Evolutionary conservation across 1,140 invertebrate genomes (phyloP).

Genomic region (Lucilia sericata): DNA sequence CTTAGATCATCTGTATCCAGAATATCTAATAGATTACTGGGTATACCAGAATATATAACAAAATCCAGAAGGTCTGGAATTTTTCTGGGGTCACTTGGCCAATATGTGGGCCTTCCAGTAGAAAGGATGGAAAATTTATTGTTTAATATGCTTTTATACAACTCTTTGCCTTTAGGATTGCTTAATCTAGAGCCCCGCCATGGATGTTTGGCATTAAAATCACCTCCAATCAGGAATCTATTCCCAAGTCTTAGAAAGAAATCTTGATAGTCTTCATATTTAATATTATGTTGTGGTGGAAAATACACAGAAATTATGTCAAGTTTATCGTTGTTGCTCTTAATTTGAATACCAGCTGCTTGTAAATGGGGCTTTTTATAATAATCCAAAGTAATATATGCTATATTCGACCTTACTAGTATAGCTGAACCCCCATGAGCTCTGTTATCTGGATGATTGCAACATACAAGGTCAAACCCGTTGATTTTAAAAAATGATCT

Average conservation of each 20-base stretch:
- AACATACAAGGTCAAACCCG: conserved; percentile 28
- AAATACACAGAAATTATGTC: conserved; percentile 35
- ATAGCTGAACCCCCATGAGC: conserved; percentile 48
- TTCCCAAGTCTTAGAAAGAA: conserved; percentile 61
- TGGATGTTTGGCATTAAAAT: conserved; percentile 68
- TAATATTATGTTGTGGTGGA: conserved; percentile 34
- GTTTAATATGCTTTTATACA: conserved; percentile 52
- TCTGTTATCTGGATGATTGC: conserved; percentile 46
- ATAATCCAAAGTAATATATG: conserved; percentile 41
- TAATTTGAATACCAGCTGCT: conserved; percentile 46
- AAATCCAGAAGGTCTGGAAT: conserved; percentile 66
- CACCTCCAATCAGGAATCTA: conserved; percentile 62
- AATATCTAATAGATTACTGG: conserved; percentile 43
- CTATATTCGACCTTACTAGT: conserved; percentile 45
- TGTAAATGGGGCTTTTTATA: conserved; percentile 41
- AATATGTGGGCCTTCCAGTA: conserved; percentile 65
- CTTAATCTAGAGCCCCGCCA: conserved; percentile 65
- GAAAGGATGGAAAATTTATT: conserved; percentile 55
- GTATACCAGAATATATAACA: conserved; percentile 57
- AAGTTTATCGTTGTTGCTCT: conserved; percentile 30
- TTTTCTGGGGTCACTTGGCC: conserved; percentile 63
- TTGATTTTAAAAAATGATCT: conserved; percentile 47
- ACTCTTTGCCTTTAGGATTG: conserved; percentile 57
- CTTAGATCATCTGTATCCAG: conserved; percentile 45
- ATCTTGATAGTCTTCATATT: conserved; percentile 52